Conservation (phyloP, 2,113 vertebrate species). For the Passer domesticus region DNA sequence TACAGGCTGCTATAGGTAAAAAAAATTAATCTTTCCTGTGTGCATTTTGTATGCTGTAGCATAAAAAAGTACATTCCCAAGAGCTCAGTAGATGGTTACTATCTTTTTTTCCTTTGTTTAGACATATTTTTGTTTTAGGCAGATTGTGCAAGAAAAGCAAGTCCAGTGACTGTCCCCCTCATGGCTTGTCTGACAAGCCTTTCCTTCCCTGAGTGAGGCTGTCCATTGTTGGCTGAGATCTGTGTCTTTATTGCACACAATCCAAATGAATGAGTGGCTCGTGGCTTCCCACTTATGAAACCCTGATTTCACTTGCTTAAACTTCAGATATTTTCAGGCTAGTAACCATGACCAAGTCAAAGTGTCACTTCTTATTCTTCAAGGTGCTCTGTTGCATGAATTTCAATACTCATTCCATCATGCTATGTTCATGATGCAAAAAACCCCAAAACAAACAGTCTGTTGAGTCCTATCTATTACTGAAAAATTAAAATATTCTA, state of each 20-base stretch:
- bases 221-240: background rate
- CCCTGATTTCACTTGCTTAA: background rate
- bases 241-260: background rate
- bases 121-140: background rate
- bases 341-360: background rate
- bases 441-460: background rate
- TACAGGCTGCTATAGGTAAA: background rate
- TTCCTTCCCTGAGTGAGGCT: background rate
- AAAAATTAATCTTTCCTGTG: background rate
- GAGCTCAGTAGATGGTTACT: slow-evolving; percentile 24
- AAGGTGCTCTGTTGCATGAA: background rate
- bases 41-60: background rate
- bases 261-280: background rate
- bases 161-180: background rate
- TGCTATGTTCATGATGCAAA: background rate
- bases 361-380: background rate
- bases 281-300: background rate
- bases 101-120: slow-evolving; percentile 1
- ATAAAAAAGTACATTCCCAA: background rate
- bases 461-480: background rate
- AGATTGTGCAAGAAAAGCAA: accelerated
- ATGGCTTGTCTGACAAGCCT: background rate
- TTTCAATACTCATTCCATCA: background rate
- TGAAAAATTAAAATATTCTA: background rate
- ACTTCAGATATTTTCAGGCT: background rate